These are phyloP conservation scores for Drosophila cracens DNA, from an alignment of 2,888 invertebrate species.

Conservation along the genomic window DNA sequence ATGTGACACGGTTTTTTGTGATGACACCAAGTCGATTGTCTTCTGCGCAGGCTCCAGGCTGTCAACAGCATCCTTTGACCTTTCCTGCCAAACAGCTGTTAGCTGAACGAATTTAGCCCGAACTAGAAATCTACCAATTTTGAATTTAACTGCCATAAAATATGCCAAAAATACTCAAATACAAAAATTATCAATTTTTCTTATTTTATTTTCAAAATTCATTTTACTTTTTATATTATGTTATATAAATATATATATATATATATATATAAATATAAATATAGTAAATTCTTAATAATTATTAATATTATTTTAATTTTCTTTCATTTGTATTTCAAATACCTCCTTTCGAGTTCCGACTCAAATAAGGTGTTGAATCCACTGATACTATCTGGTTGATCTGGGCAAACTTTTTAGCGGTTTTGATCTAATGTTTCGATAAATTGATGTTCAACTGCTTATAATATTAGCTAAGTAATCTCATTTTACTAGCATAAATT, in stretches of 20 bases:
- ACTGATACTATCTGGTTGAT: neutral
- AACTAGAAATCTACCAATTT: neutral
- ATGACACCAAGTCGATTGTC: constrained; percentile 4
- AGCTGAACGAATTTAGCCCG: neutral
- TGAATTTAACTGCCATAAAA: neutral
- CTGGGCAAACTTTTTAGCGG: too few species aligned
- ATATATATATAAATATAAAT: too few species aligned
- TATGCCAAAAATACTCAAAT: neutral
- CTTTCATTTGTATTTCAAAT: neutral
- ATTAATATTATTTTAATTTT: neutral
- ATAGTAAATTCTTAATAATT: neutral
- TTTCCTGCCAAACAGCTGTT: constrained; percentile 5
- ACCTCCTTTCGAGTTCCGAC: too few species aligned
- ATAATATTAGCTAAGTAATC: neutral
- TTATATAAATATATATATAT: neutral
- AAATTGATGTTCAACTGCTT: neutral
- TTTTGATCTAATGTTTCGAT: neutral
- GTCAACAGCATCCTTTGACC: constrained; percentile 37
- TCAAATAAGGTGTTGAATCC: neutral
- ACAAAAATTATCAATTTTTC: neutral
- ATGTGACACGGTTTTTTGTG: constrained; percentile 14
- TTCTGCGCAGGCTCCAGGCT: constrained; percentile 44
- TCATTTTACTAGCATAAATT: neutral
- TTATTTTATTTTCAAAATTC: neutral
- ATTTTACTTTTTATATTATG: neutral